These are phyloP conservation scores for Nannobrachium achirus DNA, from an alignment of 2,113 vertebrate species.

Conservation along the genomic window DNA sequence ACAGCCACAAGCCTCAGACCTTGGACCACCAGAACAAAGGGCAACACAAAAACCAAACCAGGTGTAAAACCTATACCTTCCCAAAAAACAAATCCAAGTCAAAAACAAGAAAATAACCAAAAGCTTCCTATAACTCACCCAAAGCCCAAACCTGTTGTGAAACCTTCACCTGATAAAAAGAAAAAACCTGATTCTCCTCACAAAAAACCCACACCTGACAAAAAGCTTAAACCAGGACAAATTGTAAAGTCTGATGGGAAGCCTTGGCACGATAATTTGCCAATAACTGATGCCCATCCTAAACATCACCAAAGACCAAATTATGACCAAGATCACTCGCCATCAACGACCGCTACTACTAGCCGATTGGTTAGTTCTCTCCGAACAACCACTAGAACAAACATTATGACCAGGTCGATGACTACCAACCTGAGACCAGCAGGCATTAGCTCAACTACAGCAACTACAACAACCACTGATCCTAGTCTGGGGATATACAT, in stretches of 20 bases:
- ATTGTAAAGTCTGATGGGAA: conserved; percentile 30
- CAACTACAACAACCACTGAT: no score
- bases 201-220: neutral
- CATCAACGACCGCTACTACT: no score
- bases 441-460: no score
- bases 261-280: neutral
- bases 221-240: conserved; percentile 25
- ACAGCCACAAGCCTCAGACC: no score
- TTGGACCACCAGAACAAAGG: no score
- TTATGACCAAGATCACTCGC: conserved; percentile 11
- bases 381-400: no score
- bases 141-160: conserved; percentile 23
- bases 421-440: no score
- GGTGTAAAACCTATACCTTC: conserved; percentile 5
- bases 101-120: conserved; percentile 22
- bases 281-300: conserved; percentile 1
- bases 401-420: no score
- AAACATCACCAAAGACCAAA: conserved; percentile 27
- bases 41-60: neutral
- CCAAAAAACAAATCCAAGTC: neutral
- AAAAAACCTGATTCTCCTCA: neutral
- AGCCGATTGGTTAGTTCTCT: no score
- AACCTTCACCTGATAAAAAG: neutral
- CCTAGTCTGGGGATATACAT: no score
- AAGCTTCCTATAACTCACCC: neutral